phyloP scores from a whole-genome alignment of 2,113 vertebrate genomes.

The Himantopus leucocephalus region DNA sequence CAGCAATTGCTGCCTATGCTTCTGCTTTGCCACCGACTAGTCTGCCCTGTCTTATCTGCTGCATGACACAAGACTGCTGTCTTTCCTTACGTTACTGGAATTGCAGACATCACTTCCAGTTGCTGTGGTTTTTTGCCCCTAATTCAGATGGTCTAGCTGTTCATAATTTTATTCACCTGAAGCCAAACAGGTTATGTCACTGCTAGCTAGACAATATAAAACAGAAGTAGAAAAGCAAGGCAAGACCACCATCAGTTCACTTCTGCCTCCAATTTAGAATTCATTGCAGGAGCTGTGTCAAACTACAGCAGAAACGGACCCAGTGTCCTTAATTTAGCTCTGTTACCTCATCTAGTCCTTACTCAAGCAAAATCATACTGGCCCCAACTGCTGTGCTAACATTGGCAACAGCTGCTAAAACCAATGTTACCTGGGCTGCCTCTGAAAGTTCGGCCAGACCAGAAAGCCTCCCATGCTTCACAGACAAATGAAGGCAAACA shows the following conservation, averaged over 20 bases:
- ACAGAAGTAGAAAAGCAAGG: not conserved
- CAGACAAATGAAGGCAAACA: not conserved
- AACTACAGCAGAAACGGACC: not conserved
- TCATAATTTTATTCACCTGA: not conserved
- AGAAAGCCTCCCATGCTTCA: not conserved
- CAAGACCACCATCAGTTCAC: not conserved
- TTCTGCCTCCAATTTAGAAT: not conserved
- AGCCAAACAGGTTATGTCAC: not conserved
- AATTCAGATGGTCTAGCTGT: not conserved
- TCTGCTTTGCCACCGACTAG: not conserved
- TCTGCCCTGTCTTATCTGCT: not conserved
- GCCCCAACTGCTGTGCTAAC: not conserved
- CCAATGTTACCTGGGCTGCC: not conserved
- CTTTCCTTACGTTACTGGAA: not conserved
- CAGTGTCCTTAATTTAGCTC: conserved; percentile 1
- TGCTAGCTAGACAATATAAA: not conserved
- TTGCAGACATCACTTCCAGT: not conserved
- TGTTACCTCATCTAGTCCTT: not conserved
- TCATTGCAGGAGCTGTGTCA: not conserved
- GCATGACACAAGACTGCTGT: not conserved
- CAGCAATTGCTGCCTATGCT: not conserved
- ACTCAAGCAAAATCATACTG: not conserved
- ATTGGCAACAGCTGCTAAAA: not conserved
- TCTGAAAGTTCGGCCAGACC: not conserved
- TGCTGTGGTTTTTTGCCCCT: not conserved